Evolutionary conservation across 2,888 invertebrate species (phyloP).

Genomic region (Orchestes rusci): DNA sequence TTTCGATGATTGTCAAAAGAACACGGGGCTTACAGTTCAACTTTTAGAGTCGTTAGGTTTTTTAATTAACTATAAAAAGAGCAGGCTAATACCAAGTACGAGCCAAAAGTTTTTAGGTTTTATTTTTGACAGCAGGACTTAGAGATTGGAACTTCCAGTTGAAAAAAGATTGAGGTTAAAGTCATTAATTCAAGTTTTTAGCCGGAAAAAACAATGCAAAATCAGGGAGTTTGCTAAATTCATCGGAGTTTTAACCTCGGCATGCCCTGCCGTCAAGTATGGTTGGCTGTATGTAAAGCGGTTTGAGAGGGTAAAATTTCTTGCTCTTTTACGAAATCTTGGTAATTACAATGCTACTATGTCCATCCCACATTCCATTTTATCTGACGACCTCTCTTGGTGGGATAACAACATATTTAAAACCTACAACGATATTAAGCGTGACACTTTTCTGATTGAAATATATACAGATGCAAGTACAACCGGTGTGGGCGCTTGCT

Average conservation of each 20-base stretch:
- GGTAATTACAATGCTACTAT: slow-evolving; percentile 20
- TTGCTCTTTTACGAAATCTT: slow-evolving; percentile 14
- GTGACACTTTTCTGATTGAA: neutral
- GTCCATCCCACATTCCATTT: slow-evolving; percentile 5
- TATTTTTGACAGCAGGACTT: slow-evolving; percentile 19
- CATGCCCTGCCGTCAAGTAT: too few relatives aligned
- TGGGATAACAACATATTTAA: slow-evolving; percentile 21
- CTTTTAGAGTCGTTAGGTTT: slow-evolving; percentile 16
- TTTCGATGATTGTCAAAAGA: slow-evolving; percentile 4
- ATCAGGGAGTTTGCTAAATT: too few relatives aligned
- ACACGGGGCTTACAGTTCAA: neutral
- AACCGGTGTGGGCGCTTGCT: too few relatives aligned
- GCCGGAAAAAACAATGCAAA: neutral
- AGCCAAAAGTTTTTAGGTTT: slow-evolving; percentile 23
- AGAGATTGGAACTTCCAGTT: too few relatives aligned
- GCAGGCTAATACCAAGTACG: slow-evolving; percentile 13
- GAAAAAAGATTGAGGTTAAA: too few relatives aligned
- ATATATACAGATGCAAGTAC: too few relatives aligned
- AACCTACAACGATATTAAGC: slow-evolving; percentile 11
- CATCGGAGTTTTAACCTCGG: too few relatives aligned
- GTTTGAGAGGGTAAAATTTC: too few relatives aligned
- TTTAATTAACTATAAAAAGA: slow-evolving; percentile 22
- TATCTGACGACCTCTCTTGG: slow-evolving; percentile 25
- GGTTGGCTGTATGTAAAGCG: too few relatives aligned
- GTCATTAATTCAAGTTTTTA: neutral